Base-by-base conservation (phyloP, 2,797 vertebrate species). In the Cetoscarus ocellatus region DNA sequence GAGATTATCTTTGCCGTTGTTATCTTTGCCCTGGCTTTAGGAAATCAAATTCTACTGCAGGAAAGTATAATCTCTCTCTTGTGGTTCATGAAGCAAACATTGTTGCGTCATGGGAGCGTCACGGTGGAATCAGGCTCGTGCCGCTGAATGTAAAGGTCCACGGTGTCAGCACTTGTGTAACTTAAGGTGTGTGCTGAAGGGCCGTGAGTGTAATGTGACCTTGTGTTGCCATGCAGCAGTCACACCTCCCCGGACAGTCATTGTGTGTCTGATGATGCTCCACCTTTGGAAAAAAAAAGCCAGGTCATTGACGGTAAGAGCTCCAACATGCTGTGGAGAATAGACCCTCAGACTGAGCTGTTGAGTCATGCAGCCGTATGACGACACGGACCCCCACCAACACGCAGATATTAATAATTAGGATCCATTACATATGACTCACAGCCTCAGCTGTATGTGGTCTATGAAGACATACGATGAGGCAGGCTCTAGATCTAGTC, bases 101-200 rank as follows among this genome's bases (percentile, higher is more conserved):
- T 52, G 51, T 65, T 52, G 77, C 60, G 70, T 64, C 38, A 59
- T 61, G 61, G 27, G 66, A 82, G 59, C 70, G 61, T 80, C 55
- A 11, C 64, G 27, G 18, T 72, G 73, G 62, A 83, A 83, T 75
- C 48, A 35, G 61, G 14, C 54, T 79, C 50, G 0, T 61, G 64
- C 68, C 50, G 18, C 38, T 58, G 59, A 74, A 80, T 45, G 60
- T 56, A 57, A 34, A 50, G 48, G 55, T 53, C 61, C 17, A 47
- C 49, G 17, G 40, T 79, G 72, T 89, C 84, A 88, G 89, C 82
- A 70, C 64, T 82, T 84, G 57, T 77, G 61, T 76, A 86, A 82
- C 71, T 86, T 78, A 39, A 74, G 61, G 74, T 66, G 44, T 61
- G 43, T 52, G 47, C 44, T 57, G 54, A n/a, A 55, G 70, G 57